Conservation (phyloP, 1,140 invertebrate species). For the Lethrus apterus region DNA sequence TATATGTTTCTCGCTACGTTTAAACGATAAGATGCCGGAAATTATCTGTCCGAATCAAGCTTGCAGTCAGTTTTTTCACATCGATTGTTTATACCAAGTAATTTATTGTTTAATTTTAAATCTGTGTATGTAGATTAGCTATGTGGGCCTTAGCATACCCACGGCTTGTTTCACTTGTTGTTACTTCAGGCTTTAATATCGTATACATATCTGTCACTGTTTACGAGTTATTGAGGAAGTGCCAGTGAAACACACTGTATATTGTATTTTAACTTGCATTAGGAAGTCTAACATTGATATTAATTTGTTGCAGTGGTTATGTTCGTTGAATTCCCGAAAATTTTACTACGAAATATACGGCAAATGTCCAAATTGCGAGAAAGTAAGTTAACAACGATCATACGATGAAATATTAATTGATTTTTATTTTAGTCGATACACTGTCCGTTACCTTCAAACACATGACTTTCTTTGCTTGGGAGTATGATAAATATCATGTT, state of each 20-base stretch:
- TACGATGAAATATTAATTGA: background rate
- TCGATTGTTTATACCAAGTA: conserved; percentile 34
- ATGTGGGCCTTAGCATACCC: background rate
- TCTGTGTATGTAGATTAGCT: background rate
- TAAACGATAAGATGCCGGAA: conserved; percentile 31
- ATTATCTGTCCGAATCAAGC: conserved; percentile 30
- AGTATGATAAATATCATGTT: too few species aligned
- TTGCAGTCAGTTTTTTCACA: conserved; percentile 32
- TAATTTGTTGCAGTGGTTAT: conserved; percentile 28
- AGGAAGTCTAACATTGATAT: background rate
- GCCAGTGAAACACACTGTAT: background rate
- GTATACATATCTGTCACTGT: too few species aligned
- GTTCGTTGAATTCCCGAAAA: conserved; percentile 25
- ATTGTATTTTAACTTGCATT: background rate
- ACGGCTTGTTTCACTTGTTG: background rate
- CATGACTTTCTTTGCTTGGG: too few species aligned
- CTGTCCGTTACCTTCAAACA: conserved; percentile 1
- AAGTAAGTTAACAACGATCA: conserved; percentile 19
- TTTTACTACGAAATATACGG: conserved; percentile 30
- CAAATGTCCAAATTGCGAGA: conserved; percentile 34
- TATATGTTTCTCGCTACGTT: conserved; percentile 32
- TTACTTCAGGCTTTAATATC: background rate
- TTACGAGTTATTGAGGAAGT: background rate
- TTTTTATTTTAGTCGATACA: background rate
- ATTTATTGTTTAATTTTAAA: background rate